phyloP scores from a whole-genome alignment of 1,140 invertebrate genomes.

The Anastatus disparis region DNA sequence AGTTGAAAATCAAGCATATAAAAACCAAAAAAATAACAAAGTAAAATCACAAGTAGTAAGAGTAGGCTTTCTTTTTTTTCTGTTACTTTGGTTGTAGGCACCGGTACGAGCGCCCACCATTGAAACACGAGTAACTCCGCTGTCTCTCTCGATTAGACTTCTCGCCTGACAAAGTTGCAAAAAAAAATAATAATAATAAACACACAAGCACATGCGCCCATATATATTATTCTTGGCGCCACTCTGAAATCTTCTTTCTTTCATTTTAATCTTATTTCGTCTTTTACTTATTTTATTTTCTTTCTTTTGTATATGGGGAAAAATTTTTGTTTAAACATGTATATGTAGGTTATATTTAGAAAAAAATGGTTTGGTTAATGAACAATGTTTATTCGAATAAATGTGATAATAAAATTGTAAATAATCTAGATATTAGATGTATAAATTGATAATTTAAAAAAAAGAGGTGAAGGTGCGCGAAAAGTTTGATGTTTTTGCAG shows the following conservation, averaged over 20 bases:
- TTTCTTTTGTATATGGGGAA: not conserved
- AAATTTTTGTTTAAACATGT: too few relatives aligned
- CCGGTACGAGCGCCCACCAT: conserved; percentile 55
- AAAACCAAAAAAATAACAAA: not conserved
- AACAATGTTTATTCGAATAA: not conserved
- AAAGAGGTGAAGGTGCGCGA: too few relatives aligned
- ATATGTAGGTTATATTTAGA: not conserved
- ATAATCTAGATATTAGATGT: conserved; percentile 1
- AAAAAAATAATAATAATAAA: not conserved
- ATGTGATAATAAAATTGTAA: conserved; percentile 12
- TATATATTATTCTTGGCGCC: not conserved
- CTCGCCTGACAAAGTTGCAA: conserved; percentile 47
- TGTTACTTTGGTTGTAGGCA: conserved; percentile 52
- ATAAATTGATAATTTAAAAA: too few relatives aligned
- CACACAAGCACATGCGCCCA: not conserved
- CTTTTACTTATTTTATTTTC: too few relatives aligned
- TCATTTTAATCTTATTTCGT: too few relatives aligned
- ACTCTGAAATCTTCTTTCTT: not conserved
- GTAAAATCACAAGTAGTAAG: not conserved
- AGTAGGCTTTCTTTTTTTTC: too few relatives aligned
- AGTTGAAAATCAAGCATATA: not conserved
- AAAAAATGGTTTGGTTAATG: not conserved
- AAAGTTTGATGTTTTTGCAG: not conserved
- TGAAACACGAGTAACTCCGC: conserved; percentile 58
- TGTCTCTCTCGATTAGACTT: conserved; percentile 58